Conservation (phyloP, 2,113 vertebrate genomes). For the Ranitomeya variabilis region DNA sequence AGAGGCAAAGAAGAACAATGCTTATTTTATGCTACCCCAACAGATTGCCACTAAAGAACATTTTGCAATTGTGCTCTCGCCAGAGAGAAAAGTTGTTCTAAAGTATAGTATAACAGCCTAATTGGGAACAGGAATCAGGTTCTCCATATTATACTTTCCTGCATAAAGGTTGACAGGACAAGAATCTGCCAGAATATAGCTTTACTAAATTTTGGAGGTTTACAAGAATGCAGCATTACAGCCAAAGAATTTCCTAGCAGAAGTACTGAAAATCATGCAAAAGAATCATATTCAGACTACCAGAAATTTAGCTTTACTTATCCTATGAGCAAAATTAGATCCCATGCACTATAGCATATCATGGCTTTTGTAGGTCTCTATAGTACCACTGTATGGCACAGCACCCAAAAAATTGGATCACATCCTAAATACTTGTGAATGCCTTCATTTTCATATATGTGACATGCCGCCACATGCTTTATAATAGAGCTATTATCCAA, state of each 20-base stretch:
- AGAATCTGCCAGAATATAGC: background rate
- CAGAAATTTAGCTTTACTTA: background rate
- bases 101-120: background rate
- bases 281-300: background rate
- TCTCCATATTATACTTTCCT: background rate
- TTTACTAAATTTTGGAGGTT: background rate
- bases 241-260: background rate
- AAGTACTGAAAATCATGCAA: background rate
- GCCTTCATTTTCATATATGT: too few species aligned
- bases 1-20: background rate
- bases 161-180: constrained; percentile 17
- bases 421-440: too few species aligned
- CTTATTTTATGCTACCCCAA: background rate
- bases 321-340: background rate
- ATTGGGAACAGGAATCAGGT: background rate
- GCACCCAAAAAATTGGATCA: too few species aligned
- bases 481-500: too few species aligned
- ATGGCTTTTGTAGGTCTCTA: too few species aligned
- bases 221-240: background rate
- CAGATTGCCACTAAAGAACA: background rate
- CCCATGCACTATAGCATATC: too few species aligned
- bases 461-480: too few species aligned
- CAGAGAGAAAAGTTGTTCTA: background rate
- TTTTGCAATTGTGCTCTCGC: background rate
- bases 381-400: too few species aligned